Conservation (phyloP, 2,797 vertebrate species). For the Xiphorhynchus erythropygius region DNA sequence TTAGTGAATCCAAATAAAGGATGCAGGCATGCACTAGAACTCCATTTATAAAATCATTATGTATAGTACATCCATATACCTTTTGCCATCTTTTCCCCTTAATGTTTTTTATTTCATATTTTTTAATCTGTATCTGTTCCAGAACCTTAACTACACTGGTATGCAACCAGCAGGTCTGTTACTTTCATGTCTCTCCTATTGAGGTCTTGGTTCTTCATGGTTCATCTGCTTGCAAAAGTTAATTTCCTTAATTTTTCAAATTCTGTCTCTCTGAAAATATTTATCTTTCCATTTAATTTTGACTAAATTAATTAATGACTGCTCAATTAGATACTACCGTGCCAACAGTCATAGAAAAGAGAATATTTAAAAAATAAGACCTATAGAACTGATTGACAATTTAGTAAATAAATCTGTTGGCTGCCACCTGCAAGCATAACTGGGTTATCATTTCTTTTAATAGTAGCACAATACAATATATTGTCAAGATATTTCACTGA, state of each 20-base stretch:
- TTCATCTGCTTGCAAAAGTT: background rate
- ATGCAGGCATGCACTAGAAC: background rate
- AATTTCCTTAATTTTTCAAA: constrained; percentile 3
- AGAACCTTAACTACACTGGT: background rate
- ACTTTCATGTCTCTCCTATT: background rate
- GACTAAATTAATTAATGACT: background rate
- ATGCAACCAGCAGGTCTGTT: background rate
- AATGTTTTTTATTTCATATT: background rate
- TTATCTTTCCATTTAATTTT: background rate
- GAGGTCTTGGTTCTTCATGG: background rate
- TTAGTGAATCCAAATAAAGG: background rate
- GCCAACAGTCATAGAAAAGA: background rate
- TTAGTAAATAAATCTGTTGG: background rate
- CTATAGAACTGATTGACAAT: background rate
- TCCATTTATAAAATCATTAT: background rate
- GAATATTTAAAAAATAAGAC: background rate
- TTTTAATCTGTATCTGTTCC: background rate
- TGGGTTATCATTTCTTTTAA: background rate
- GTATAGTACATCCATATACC: background rate
- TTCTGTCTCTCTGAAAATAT: background rate
- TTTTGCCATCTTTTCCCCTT: background rate
- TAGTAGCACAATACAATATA: background rate
- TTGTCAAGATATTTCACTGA: background rate
- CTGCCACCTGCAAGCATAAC: background rate
- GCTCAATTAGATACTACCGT: background rate